Percentiles rank a stretch among this genome's conserved stretches.
phyloP scores from a whole-genome alignment of 2,888 invertebrate species.

The Sinopyrophorus schimmeli region DNA sequence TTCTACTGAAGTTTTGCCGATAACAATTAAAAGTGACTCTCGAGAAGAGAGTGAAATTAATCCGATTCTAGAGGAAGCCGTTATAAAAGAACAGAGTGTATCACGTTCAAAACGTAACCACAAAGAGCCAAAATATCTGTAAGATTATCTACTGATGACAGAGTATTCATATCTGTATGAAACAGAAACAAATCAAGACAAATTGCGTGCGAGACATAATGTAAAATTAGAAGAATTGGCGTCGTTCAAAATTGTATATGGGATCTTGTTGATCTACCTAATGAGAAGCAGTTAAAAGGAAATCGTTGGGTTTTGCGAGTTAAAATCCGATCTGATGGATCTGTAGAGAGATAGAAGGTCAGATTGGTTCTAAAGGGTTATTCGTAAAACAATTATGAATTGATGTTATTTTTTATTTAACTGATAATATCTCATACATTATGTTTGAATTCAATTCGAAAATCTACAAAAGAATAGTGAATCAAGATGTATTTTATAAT shows the following conservation, averaged over 20 bases:
- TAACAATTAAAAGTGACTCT: not conserved
- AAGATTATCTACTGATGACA: conserved; percentile 5
- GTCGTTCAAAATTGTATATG: not conserved
- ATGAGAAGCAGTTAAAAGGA: not conserved
- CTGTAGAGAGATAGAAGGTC: conserved; percentile 35
- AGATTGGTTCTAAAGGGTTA: conserved; percentile 41
- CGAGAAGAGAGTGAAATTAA: not conserved
- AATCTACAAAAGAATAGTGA: too few species aligned
- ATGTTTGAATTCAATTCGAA: too few species aligned
- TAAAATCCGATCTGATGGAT: conserved; percentile 1
- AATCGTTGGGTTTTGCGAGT: conserved; percentile 1
- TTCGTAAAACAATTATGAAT: too few species aligned
- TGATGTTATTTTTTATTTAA: too few species aligned
- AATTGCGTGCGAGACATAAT: not conserved
- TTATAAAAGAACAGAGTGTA: not conserved
- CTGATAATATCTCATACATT: too few species aligned
- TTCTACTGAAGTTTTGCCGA: too few species aligned
- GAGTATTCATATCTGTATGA: not conserved
- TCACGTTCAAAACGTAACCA: not conserved
- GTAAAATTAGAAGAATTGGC: not conserved
- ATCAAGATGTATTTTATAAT: too few species aligned
- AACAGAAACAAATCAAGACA: not conserved
- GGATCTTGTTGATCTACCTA: not conserved
- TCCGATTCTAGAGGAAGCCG: conserved; percentile 2
- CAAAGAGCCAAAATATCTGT: conserved; percentile 5